Evolutionary conservation across 2,797 vertebrate genomes (phyloP).

Genomic region (Cygnus olor): DNA sequence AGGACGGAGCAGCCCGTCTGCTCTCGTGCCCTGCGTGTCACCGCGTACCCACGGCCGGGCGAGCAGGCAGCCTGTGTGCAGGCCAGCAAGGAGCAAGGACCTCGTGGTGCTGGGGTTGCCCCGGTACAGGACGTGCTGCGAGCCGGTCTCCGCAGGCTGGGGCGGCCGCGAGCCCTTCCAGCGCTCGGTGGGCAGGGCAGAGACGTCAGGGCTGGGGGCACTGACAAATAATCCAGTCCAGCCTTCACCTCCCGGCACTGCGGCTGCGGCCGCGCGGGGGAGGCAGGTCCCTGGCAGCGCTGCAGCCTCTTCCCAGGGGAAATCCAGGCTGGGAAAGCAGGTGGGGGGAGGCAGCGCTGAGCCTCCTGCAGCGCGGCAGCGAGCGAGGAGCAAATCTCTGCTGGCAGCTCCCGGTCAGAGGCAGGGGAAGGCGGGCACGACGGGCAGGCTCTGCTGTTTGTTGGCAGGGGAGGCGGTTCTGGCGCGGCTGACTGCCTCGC

Average conservation of each 20-base stretch:
- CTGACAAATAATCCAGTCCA: fast-evolving
- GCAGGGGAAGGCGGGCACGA: neutral
- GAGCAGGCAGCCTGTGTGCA: neutral
- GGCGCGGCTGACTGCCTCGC: neutral
- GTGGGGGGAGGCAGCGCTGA: neutral
- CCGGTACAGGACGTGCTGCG: fast-evolving
- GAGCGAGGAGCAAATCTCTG: neutral
- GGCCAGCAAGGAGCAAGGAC: neutral
- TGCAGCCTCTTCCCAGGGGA: neutral
- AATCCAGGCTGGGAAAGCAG: neutral
- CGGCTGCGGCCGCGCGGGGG: neutral
- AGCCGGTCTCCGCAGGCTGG: fast-evolving
- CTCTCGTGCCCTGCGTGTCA: neutral
- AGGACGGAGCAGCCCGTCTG: neutral
- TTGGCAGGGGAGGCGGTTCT: neutral
- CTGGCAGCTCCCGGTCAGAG: neutral
- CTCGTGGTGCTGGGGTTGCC: neutral
- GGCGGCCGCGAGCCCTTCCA: neutral
- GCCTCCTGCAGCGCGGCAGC: neutral
- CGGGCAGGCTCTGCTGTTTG: neutral
- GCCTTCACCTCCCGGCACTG: neutral
- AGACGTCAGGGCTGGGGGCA: fast-evolving
- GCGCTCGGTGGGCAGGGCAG: fast-evolving
- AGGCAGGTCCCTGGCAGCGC: neutral
- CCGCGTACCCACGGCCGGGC: neutral